A percentile compares a stretch with the other conserved stretches of the same genome.
These are phyloP conservation scores for Hypanus sabinus DNA, from an alignment of 2,113 vertebrate genomes.

Conservation along the genomic window DNA sequence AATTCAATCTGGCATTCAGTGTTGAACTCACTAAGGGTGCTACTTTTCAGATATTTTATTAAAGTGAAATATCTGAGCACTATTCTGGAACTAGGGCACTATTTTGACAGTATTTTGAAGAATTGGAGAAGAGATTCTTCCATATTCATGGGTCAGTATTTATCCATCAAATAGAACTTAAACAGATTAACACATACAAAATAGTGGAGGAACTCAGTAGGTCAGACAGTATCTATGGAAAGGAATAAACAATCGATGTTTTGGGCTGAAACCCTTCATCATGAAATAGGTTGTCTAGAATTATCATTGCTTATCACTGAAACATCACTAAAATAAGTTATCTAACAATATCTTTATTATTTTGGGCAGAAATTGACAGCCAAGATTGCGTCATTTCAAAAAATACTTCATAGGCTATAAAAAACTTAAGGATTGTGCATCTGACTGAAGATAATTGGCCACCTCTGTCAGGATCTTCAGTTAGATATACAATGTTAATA, in stretches of 20 bases:
- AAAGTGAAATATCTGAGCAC: no score
- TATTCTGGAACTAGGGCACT: no score
- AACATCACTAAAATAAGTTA: neutral
- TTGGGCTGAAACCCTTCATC: no score
- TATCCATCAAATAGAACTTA: neutral
- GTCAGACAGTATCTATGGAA: no score
- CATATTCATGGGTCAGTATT: neutral
- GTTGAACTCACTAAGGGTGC: neutral
- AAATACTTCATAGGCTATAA: neutral
- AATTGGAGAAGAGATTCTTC: no score
- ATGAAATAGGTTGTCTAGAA: neutral
- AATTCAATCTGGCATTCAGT: no score
- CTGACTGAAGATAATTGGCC: no score
- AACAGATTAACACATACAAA: no score
- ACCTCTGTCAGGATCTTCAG: neutral
- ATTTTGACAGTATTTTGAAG: neutral
- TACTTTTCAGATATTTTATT: neutral
- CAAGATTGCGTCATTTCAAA: neutral
- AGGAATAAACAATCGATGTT: no score
- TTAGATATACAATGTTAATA: neutral
- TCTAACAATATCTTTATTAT: neutral
- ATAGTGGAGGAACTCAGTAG: no score
- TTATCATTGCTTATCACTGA: neutral
- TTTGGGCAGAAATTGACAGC: neutral
- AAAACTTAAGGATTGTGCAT: neutral